A percentile compares a stretch with the other conserved stretches of the same genome.
Evolutionary conservation across 2,113 vertebrate genomes (phyloP).

Genomic region (Cyanoramphus novaezelandiae): DNA sequence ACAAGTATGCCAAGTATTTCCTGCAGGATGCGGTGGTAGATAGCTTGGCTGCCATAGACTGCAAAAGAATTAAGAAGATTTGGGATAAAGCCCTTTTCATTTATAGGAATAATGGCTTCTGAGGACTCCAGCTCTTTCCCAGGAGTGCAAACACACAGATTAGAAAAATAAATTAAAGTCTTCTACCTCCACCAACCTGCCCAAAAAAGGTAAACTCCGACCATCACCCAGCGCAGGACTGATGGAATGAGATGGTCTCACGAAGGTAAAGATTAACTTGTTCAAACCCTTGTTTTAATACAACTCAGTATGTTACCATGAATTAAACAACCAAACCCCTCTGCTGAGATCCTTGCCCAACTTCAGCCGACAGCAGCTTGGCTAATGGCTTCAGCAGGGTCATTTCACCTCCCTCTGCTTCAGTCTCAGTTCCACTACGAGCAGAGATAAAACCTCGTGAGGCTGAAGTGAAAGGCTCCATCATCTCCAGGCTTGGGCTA

Average conservation of each 20-base stretch:
- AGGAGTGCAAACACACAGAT: neutral
- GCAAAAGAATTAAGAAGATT: slow-evolving; percentile 5
- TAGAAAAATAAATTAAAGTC: neutral
- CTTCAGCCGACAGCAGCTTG: neutral
- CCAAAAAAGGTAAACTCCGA: slow-evolving; percentile 53
- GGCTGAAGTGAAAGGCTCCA: neutral
- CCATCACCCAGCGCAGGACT: neutral
- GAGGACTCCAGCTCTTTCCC: neutral
- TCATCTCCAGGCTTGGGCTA: neutral
- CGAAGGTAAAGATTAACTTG: neutral
- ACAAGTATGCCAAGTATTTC: slow-evolving; percentile 52
- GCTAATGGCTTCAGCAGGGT: neutral
- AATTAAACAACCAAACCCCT: neutral
- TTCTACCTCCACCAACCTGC: slow-evolving; percentile 10
- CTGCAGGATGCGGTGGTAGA: neutral
- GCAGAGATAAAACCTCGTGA: neutral
- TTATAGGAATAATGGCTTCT: neutral
- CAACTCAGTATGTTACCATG: neutral
- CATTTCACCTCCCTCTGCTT: neutral
- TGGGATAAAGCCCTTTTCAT: slow-evolving; percentile 27
- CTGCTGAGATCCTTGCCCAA: neutral
- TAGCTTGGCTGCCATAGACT: neutral
- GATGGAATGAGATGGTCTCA: neutral
- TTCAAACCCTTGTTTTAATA: neutral
- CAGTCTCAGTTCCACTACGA: neutral